These are phyloP conservation scores for Callopanchax toddi DNA, from an alignment of 2,113 vertebrate species.

Conservation along the genomic window DNA sequence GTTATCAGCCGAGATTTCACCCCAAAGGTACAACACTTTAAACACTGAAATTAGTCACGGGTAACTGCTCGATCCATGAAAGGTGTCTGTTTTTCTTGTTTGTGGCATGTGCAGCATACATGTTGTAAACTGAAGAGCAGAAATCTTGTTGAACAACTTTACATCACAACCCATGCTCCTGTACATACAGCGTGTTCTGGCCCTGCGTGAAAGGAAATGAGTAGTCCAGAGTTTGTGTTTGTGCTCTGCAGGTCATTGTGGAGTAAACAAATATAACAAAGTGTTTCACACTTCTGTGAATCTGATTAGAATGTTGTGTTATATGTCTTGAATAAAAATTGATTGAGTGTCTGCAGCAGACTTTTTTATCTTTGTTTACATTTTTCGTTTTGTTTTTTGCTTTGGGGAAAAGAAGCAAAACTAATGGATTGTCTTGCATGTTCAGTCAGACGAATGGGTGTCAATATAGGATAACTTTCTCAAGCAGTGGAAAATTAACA, in stretches of 20 bases:
- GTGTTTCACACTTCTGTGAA: conserved; percentile 28
- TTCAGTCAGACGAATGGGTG: background rate
- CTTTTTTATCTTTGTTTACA: background rate
- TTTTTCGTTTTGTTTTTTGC: conserved; percentile 12
- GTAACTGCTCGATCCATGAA: background rate
- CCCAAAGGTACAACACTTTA: conserved; percentile 80
- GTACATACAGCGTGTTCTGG: background rate
- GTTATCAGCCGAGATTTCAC: conserved; percentile 75
- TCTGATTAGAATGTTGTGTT: conserved; percentile 24
- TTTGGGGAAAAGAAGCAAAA: background rate
- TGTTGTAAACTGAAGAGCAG: background rate
- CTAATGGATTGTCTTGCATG: background rate
- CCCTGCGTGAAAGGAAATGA: conserved; percentile 38
- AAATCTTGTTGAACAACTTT: conserved; percentile 10
- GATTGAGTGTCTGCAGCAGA: background rate
- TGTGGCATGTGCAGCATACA: background rate
- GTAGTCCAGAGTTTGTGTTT: conserved; percentile 34
- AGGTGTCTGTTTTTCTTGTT: background rate
- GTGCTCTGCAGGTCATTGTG: conserved; percentile 22
- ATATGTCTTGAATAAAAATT: conserved; percentile 29
- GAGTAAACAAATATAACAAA: conserved; percentile 32
- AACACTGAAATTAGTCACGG: background rate
- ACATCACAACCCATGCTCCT: conserved; percentile 25
- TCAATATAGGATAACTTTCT: background rate
- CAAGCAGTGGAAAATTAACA: background rate